Evolutionary conservation across 2,113 vertebrate genomes (phyloP).

Genomic region (Struthio camelus): DNA sequence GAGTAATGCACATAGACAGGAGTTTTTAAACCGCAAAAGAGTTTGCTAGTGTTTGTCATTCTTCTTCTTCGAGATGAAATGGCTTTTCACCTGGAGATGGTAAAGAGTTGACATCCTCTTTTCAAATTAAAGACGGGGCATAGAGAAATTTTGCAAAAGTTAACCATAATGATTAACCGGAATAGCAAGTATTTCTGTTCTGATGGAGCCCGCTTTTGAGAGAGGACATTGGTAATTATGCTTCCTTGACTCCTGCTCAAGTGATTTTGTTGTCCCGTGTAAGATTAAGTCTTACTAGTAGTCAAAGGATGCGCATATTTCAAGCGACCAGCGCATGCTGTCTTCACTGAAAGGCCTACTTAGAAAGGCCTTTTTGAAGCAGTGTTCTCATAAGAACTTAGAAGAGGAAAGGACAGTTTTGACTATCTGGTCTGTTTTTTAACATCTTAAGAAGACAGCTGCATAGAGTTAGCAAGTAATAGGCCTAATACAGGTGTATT

Average conservation of each 20-base stretch:
- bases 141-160: not conserved
- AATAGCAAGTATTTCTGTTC: not conserved
- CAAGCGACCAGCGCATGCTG: not conserved
- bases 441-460: not conserved
- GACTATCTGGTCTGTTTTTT: not conserved
- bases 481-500: too few relatives aligned
- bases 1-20: conserved; percentile 78
- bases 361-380: not conserved
- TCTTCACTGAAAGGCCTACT: not conserved
- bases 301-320: not conserved
- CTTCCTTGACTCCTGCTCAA: not conserved
- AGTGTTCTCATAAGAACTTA: not conserved
- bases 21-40: conserved; percentile 73
- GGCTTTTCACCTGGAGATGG: conserved; percentile 5
- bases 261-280: not conserved
- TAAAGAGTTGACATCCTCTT: not conserved
- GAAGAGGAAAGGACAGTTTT: not conserved
- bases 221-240: not conserved
- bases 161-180: not conserved
- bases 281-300: not conserved
- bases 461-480: not conserved
- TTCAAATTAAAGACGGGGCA: not conserved
- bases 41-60: conserved; percentile 56
- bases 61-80: conserved; percentile 41
- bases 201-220: not conserved